Percentiles rank a stretch among this genome's conserved stretches.
phyloP scores from a whole-genome alignment of 1,140 invertebrate genomes.

The Aricia agestis region DNA sequence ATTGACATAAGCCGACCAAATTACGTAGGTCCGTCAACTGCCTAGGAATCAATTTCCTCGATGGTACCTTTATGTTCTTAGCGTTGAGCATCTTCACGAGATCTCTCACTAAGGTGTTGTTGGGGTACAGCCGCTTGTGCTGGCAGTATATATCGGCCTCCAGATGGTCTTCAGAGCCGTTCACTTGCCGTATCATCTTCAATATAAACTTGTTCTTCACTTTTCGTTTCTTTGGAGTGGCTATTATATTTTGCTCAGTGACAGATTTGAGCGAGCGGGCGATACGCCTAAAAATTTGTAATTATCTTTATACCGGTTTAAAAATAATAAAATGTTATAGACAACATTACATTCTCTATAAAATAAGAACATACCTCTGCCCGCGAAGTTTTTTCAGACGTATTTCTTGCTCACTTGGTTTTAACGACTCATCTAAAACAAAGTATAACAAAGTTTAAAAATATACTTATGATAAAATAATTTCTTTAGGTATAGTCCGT shows the following conservation, averaged over 20 bases:
- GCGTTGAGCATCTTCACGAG: slow-evolving; percentile 59
- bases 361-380: slow-evolving; percentile 34
- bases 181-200: slow-evolving; percentile 32
- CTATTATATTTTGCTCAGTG: slow-evolving; percentile 24
- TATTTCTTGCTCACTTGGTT: slow-evolving; percentile 37
- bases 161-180: slow-evolving; percentile 44
- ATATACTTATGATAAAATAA: no score
- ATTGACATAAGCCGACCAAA: no score
- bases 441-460: no score
- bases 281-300: slow-evolving; percentile 29
- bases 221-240: slow-evolving; percentile 30
- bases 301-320: background rate
- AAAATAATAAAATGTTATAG: no score
- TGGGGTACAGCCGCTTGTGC: slow-evolving; percentile 48
- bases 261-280: slow-evolving; percentile 54
- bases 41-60: no score
- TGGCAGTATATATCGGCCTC: slow-evolving; percentile 56
- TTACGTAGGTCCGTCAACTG: no score
- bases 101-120: slow-evolving; percentile 58
- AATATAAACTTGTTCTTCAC: slow-evolving; percentile 61
- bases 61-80: slow-evolving; percentile 53
- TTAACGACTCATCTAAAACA: slow-evolving; percentile 29
- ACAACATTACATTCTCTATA: background rate
- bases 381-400: slow-evolving; percentile 36
- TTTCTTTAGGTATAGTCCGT: no score